Conservation (phyloP, 2,888 invertebrate species). For the Boloria selene region DNA sequence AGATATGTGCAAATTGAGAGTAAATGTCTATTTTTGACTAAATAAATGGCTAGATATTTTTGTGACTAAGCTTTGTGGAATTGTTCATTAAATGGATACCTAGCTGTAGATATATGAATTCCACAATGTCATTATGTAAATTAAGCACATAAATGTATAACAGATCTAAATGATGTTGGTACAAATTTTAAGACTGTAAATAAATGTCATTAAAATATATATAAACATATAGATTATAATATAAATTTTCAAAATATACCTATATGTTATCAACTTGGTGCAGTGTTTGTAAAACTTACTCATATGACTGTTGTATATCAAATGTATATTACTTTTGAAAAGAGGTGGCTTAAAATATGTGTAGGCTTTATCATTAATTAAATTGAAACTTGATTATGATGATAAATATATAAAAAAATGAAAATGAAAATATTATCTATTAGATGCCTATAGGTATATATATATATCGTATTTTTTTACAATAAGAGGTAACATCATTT, state of each 20-base stretch:
- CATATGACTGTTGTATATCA: slow-evolving; percentile 17
- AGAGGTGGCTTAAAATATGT: slow-evolving; percentile 14
- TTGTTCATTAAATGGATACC: slow-evolving; percentile 73
- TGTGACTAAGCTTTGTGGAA: slow-evolving; percentile 74
- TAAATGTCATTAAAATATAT: slow-evolving; percentile 49
- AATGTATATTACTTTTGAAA: slow-evolving; percentile 11
- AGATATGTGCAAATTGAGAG: slow-evolving; percentile 69
- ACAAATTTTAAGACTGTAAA: slow-evolving; percentile 78
- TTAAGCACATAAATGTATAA: slow-evolving; percentile 63
- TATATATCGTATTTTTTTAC: slow-evolving; percentile 13
- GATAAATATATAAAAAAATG: slow-evolving; percentile 8
- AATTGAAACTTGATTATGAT: slow-evolving; percentile 1
- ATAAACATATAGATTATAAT: slow-evolving; percentile 40
- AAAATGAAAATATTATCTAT: slow-evolving; percentile 11
- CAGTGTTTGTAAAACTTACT: slow-evolving; percentile 29
- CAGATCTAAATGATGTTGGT: slow-evolving; percentile 66
- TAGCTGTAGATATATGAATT: slow-evolving; percentile 64
- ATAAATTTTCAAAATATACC: slow-evolving; percentile 32
- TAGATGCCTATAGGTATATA: slow-evolving; percentile 7
- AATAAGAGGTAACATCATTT: slow-evolving; percentile 5
- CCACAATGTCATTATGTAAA: slow-evolving; percentile 56
- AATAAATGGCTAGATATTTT: slow-evolving; percentile 75
- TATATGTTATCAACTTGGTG: slow-evolving; percentile 39
- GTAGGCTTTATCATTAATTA: slow-evolving; percentile 8
- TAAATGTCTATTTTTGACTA: slow-evolving; percentile 76